Evolutionary conservation across 2,797 vertebrate genomes (phyloP).

Genomic region (Brachyalestes nurse): DNA sequence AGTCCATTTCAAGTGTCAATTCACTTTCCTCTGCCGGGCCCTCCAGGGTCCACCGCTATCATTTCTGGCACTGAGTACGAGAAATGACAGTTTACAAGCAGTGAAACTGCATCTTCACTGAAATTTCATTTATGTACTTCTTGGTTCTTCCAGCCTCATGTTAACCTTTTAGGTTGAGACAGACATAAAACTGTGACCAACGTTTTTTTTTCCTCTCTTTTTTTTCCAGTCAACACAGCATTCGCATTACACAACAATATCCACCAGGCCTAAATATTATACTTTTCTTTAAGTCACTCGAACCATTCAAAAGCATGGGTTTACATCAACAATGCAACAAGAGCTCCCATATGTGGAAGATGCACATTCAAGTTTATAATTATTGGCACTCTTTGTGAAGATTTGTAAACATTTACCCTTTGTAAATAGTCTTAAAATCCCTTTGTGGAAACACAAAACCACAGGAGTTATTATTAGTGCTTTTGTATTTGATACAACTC

Average conservation of each 20-base stretch:
- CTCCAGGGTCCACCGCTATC: constrained; percentile 21
- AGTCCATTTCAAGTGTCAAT: constrained; percentile 51
- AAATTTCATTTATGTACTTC: constrained; percentile 26
- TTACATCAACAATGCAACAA: neutral
- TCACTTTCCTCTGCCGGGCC: constrained; percentile 22
- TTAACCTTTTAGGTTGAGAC: neutral
- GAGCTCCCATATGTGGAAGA: neutral
- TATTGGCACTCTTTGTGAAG: no score
- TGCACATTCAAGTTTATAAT: no score
- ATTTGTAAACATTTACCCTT: no score
- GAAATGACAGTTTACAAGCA: constrained; percentile 15
- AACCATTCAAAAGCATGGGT: no score
- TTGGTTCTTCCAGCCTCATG: neutral
- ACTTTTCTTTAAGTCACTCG: no score
- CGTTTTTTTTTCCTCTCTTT: neutral
- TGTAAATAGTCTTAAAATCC: no score
- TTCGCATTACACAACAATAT: neutral
- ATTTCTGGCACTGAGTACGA: constrained; percentile 17
- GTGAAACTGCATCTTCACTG: constrained; percentile 41
- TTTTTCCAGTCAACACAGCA: neutral
- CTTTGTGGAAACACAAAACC: no score
- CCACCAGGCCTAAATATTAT: neutral
- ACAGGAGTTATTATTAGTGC: no score
- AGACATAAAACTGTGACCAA: neutral
- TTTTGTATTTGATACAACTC: no score